These are phyloP conservation scores for Lottia gigantea DNA, from an alignment of 2,888 invertebrate genomes.

Conservation along the genomic window DNA sequence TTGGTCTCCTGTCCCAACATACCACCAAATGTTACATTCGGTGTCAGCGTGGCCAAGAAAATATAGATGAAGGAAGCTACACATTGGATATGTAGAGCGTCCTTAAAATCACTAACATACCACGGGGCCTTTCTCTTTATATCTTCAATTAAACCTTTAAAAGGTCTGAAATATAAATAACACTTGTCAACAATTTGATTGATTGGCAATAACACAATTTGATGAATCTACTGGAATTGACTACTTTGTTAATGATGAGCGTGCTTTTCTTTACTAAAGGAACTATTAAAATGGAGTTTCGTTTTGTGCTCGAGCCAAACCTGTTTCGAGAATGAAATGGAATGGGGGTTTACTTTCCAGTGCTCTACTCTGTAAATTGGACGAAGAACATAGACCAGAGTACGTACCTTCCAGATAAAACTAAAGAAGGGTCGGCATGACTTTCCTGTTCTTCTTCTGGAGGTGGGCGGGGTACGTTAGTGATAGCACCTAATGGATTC, in stretches of 20 bases:
- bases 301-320: too few species aligned
- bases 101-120: slow-evolving; percentile 66
- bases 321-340: too few species aligned
- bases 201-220: too few species aligned
- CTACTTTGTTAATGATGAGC: too few species aligned
- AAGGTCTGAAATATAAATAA: slow-evolving; percentile 59
- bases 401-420: slow-evolving; percentile 78
- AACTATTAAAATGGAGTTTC: too few species aligned
- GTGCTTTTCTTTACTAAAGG: too few species aligned
- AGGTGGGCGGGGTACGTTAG: not conserved
- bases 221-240: too few species aligned
- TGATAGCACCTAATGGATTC: too few species aligned
- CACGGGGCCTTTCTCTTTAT: slow-evolving; percentile 60
- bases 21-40: slow-evolving; percentile 68
- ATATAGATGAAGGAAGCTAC: slow-evolving; percentile 66
- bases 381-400: not conserved
- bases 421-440: slow-evolving; percentile 76
- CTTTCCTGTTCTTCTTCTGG: slow-evolving; percentile 80
- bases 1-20: slow-evolving; percentile 64
- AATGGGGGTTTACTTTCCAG: too few species aligned
- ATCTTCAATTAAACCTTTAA: slow-evolving; percentile 62
- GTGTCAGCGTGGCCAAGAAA: slow-evolving; percentile 67
- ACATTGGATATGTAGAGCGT: slow-evolving; percentile 66
- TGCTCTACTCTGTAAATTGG: too few species aligned
- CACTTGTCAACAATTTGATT: too few species aligned